Percentiles rank a stretch among this genome's conserved stretches.
Evolutionary conservation across 2,888 invertebrate species (phyloP).

Genomic region (Cyclophora punctaria): DNA sequence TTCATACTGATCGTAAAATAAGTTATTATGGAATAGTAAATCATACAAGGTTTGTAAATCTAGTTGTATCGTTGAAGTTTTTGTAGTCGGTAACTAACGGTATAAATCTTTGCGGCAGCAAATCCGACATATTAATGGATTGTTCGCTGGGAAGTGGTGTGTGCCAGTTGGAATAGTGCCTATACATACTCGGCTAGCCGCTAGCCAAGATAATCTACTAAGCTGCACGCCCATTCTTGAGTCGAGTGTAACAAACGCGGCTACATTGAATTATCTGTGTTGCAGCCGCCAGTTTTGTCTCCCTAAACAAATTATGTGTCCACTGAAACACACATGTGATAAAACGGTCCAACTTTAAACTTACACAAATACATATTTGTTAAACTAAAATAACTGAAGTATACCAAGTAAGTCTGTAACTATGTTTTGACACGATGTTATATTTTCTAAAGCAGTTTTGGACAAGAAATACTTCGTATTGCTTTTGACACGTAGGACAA

Average conservation of each 20-base stretch:
- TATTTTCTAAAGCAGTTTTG: no score
- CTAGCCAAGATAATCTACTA: slow-evolving; percentile 57
- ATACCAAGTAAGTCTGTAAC: no score
- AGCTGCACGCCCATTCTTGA: slow-evolving; percentile 36
- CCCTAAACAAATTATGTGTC: neutral
- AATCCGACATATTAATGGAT: slow-evolving; percentile 61
- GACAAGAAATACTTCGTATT: no score
- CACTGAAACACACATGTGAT: neutral
- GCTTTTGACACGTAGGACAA: no score
- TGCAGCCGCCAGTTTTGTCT: slow-evolving; percentile 21
- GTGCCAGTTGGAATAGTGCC: slow-evolving; percentile 62
- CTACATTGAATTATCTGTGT: slow-evolving; percentile 37
- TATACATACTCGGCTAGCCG: slow-evolving; percentile 35
- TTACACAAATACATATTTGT: no score
- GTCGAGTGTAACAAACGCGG: slow-evolving; percentile 29
- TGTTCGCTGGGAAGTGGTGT: slow-evolving; percentile 44
- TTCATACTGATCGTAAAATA: no score
- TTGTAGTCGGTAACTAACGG: slow-evolving; percentile 29
- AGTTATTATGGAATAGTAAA: neutral
- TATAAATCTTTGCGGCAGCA: slow-evolving; percentile 43
- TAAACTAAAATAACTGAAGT: no score
- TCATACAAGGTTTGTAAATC: slow-evolving; percentile 16
- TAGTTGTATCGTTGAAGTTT: slow-evolving; percentile 22
- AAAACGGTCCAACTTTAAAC: no score
- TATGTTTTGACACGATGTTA: no score